A percentile compares a stretch with the other conserved stretches of the same genome.
These are phyloP conservation scores for Aphyosemion australe DNA, from an alignment of 2,113 vertebrate genomes.

Conservation along the genomic window DNA sequence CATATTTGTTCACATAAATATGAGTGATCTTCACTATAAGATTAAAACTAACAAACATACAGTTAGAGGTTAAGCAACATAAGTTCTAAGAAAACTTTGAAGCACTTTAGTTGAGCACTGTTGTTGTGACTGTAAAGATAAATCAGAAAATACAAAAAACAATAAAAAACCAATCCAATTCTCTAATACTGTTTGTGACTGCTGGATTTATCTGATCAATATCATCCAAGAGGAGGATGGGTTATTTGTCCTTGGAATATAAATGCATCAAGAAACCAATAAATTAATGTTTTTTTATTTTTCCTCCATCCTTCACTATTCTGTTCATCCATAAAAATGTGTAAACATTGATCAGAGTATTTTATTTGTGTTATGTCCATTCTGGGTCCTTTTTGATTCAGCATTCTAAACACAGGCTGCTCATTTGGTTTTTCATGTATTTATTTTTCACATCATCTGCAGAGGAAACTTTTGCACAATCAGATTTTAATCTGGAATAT, in stretches of 20 bases:
- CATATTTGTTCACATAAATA: too few relatives aligned
- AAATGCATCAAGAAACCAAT: background rate
- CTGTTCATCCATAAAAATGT: background rate
- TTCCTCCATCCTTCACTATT: background rate
- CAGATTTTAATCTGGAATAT: background rate
- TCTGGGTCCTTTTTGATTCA: background rate
- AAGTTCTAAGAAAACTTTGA: too few relatives aligned
- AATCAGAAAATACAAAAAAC: background rate
- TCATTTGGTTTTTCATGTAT: slow-evolving; percentile 30
- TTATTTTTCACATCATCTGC: slow-evolving; percentile 17
- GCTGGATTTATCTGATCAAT: background rate
- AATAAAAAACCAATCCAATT: too few relatives aligned
- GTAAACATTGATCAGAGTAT: background rate
- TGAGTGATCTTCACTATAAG: too few relatives aligned
- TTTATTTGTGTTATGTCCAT: background rate
- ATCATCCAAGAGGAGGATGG: background rate
- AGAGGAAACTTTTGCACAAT: slow-evolving; percentile 30
- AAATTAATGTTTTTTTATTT: background rate
- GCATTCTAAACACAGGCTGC: background rate
- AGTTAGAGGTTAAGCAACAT: too few relatives aligned
- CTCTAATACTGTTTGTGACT: background rate
- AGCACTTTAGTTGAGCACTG: too few relatives aligned
- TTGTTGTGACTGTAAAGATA: too few relatives aligned
- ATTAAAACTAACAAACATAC: too few relatives aligned
- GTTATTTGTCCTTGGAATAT: background rate